Base-by-base conservation (phyloP, 2,797 vertebrate species). In the Dendrocincla fuliginosa region DNA sequence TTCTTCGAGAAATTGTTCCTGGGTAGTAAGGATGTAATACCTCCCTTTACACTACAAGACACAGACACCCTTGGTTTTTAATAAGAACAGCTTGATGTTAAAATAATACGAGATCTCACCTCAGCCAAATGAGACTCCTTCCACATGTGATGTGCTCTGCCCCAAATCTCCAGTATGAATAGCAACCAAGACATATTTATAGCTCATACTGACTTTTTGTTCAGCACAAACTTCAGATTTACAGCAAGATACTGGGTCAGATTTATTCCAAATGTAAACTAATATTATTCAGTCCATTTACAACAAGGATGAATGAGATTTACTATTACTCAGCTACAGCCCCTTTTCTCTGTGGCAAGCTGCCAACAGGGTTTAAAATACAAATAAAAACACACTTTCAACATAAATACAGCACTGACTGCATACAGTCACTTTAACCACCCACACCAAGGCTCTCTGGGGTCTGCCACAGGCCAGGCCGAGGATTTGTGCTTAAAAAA, bases 111-210 rank as follows among this genome's bases (percentile, higher is more conserved):
- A 61, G 53, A 74, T n/a, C 56, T 83, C 69, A 75, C 33, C 76
- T 86, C 35, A 61, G 60, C 77, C 77, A 84, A 83, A 78, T 5
- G 16, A 89, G 42, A n/a, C 61, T 86, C 57, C 87, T 86, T 77
- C 61, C 49, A 75, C 39, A 33, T 16, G n/a, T 80, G 60, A 93
- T 32, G 41, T 55, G 57, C 46, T 94, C 91, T 55, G 69, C 83
- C 90, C 89, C 61, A 92, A 39, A 93, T 91, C 76, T 64, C 68
- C 32, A 57, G n/a, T 44, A 81, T 27, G n/a, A 92, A 90, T 9
- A 96, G 89, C n/a, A 92, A 90, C 30, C 2, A 2, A 87, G 64
- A 76, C 28, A 22, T 91, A 97, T 96, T 96, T 96, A 89, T 94
- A 96, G 81, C 49, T 87, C 60, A 71, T 27, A 93, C 41, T 87